Percentiles rank a stretch among this genome's conserved stretches.
phyloP scores from a whole-genome alignment of 2,888 invertebrate genomes.

The Agriopis marginaria region DNA sequence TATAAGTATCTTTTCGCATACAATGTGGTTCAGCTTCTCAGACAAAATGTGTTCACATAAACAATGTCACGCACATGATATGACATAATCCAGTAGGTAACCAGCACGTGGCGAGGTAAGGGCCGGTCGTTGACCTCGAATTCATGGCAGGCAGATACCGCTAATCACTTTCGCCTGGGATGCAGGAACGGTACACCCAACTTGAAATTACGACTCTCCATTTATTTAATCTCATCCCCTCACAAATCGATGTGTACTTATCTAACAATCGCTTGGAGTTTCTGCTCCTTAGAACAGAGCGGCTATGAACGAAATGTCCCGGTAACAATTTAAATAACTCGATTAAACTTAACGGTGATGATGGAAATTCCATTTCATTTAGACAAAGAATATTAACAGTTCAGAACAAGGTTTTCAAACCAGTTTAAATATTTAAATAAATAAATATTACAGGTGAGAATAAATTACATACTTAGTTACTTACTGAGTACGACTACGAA shows the following conservation, averaged over 20 bases:
- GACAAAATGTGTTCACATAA: background rate
- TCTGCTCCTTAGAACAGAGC: conserved; percentile 15
- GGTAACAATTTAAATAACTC: conserved; percentile 12
- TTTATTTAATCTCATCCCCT: conserved; percentile 45
- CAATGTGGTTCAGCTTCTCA: background rate
- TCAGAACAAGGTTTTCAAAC: background rate
- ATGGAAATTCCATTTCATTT: conserved; percentile 13
- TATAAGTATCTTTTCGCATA: too few species aligned
- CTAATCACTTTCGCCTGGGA: conserved; percentile 76
- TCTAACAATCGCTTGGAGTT: conserved; percentile 33
- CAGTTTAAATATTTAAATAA: conserved; percentile 1
- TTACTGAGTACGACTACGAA: too few species aligned
- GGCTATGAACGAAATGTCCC: conserved; percentile 8
- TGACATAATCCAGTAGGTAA: conserved; percentile 55
- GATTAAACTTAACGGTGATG: conserved; percentile 17
- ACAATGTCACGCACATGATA: conserved; percentile 41
- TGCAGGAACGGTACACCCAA: conserved; percentile 56
- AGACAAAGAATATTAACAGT: conserved; percentile 8
- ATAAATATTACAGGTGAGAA: background rate
- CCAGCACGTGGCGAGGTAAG: conserved; percentile 67
- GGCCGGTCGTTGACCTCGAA: conserved; percentile 77
- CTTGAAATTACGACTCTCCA: conserved; percentile 49
- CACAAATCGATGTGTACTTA: conserved; percentile 40
- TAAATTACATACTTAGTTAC: background rate
- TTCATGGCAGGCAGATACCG: conserved; percentile 62